Percentiles rank a stretch among this genome's conserved stretches.
Evolutionary conservation across 2,888 invertebrate genomes (phyloP).

Genomic region (Harmothoe impar): DNA sequence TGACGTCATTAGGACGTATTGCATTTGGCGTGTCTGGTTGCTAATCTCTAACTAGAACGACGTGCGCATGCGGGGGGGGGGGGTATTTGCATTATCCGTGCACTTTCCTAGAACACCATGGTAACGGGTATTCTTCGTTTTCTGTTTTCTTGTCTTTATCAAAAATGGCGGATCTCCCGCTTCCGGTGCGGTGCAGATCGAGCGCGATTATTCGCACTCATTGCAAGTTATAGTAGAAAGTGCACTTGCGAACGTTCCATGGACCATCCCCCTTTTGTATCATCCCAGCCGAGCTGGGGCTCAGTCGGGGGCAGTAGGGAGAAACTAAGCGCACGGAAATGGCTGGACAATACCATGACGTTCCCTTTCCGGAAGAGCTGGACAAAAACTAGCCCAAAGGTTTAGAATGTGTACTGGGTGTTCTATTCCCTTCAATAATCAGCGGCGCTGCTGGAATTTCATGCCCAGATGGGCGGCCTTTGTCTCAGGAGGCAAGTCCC

Average conservation of each 20-base stretch:
- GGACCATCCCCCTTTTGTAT: not conserved
- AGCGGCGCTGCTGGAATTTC: slow-evolving; percentile 41
- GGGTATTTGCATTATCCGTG: slow-evolving; percentile 21
- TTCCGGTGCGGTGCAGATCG: slow-evolving; percentile 35
- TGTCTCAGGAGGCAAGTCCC: slow-evolving; percentile 24
- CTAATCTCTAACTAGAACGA: not conserved
- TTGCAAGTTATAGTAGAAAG: not conserved
- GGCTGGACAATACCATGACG: slow-evolving; percentile 3
- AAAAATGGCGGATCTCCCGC: slow-evolving; percentile 32
- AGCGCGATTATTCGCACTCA: slow-evolving; percentile 27
- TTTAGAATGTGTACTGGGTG: not conserved
- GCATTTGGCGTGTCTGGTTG: not conserved
- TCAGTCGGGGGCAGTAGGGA: not conserved
- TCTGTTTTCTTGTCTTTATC: not conserved
- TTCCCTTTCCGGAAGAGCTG: not conserved
- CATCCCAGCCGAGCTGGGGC: not conserved
- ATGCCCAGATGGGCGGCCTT: slow-evolving; percentile 23
- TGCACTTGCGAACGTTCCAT: not conserved
- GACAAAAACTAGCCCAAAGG: slow-evolving; percentile 10
- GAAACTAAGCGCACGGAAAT: not conserved
- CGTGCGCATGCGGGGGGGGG: not conserved
- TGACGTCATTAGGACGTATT: slow-evolving; percentile 3
- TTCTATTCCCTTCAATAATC: slow-evolving; percentile 41
- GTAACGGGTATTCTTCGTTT: slow-evolving; percentile 43
- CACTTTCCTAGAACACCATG: slow-evolving; percentile 2